Evolutionary conservation across 2,113 vertebrate genomes (phyloP), one percentile per base, ranked within the genome.

Genomic region (Sialia sialis): DNA sequence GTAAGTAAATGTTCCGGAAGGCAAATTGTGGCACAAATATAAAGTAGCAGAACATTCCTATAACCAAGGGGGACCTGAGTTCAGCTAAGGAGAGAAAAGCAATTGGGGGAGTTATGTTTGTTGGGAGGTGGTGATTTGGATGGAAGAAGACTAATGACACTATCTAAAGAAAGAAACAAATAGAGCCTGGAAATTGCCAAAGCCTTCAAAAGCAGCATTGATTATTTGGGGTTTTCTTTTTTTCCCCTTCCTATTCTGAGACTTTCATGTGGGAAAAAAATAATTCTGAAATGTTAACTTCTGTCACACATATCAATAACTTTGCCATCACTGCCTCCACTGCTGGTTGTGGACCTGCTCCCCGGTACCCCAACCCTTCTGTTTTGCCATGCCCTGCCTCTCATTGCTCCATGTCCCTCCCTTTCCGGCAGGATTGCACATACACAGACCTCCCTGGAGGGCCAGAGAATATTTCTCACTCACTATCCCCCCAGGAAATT

Each of bases 51-150:
- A 93, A 89, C 29, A 77, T 77, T 38, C 30, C 72, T 93, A 21
- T 91, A 94, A 84, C 83, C 73, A 54, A 78, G 60, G 75, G 89
- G 89, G 72, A 80, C 43, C 75, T 75, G 87, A 54, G 94, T 95
- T 96, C 94, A 88, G 22, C 73, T 95, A 89, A 94, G 91, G 88
- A 88, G 56, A 89, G 39, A 32, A 58, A 90, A 67, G 63, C 82
- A 79, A 74, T 52, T 74, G 60, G 64, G 75, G 64, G 21, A 93
- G 51, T 87, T 93, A 55, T 26, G 38, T 91, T 82, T 93, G 23
- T 43, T 82, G 34, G 56, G 38, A 64, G 25, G 27, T n/a, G 15
- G 9, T 85, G 43, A 48, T 83, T 79, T 51, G 84, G 39, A 77
- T 80, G 64, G 78, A 87, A 94, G 78, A 62, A 67, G 55, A 77